Evolutionary conservation across 2,113 vertebrate species (phyloP), one percentile per base, ranked within the genome.

Genomic region (Puma concolor): DNA sequence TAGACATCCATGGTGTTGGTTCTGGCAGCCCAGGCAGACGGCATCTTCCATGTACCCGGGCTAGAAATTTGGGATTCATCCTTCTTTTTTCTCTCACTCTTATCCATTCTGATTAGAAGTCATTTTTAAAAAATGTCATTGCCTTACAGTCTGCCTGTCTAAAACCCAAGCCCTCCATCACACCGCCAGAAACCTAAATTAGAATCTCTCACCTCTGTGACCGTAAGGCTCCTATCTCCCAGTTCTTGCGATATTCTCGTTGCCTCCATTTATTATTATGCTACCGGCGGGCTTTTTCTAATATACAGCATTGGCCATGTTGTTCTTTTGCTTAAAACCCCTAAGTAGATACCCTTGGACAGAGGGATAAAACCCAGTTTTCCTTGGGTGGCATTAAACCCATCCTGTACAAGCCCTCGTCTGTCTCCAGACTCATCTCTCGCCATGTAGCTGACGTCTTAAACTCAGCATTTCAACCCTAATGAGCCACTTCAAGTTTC

Each of bases 361-460:
- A 64, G 38, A 77, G 64, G 54, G 44, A 76, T 31, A 14, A 77
- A 90, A 63, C 33, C 31, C 41, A 7, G 1, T 64, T 64, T n/a
- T n/a, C 41, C 41, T 48, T 23, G 7, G 44, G 63, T 54, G 1
- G 11, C 50, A 27, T 31, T 7, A 36, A 29, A 5, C 21, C 14
- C 36, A n/a, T 25, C 21, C 17, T 6, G 13, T 36, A 8, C 2
- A 1, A 33, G n/a, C 9, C 21, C 9, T 66, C 2, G 1, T 57
- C 41, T 69, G 14, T 17, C 8, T n/a, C 52, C 29, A 79, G 31
- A 63, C 4, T 79, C 38, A n/a, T 31, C 21, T 83, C 14, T 19
- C 44, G 50, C 50, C 19, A 7, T 27, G 36, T 83, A 41, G 21
- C 48, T 79, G 21, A 33, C 41, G 29, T n/a, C 66, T 82, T 16